Conservation (phyloP, 2,113 vertebrate species). For the Symphodus melops region DNA sequence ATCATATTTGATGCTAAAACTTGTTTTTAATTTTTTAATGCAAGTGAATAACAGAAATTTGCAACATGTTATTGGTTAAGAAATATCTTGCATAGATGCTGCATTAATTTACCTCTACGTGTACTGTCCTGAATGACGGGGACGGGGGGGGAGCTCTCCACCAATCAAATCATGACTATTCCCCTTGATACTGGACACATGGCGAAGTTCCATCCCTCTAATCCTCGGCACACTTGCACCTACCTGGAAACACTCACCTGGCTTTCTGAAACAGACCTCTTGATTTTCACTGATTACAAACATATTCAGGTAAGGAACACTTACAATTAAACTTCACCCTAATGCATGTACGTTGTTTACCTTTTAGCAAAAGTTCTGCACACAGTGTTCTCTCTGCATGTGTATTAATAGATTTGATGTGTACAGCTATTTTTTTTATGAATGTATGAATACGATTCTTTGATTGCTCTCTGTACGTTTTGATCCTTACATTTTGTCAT, state of each 20-base stretch:
- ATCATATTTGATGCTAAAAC: not conserved
- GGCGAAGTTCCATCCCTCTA: conserved; percentile 11
- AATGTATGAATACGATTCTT: not conserved
- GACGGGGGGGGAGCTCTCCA: conserved; percentile 37
- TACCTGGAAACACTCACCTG: conserved; percentile 34
- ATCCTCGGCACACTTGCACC: conserved; percentile 31
- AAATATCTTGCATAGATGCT: not conserved
- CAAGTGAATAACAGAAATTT: not conserved
- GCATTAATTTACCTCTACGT: not conserved
- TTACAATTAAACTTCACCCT: not conserved
- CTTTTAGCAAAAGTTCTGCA: not conserved
- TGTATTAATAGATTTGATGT: too few relatives aligned
- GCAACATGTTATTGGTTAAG: not conserved
- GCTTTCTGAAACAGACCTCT: conserved; percentile 31
- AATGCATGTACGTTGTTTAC: not conserved
- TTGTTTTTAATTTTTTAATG: too few relatives aligned
- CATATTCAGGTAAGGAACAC: conserved; percentile 20
- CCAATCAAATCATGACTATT: conserved; percentile 52
- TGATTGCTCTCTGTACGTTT: conserved; percentile 28
- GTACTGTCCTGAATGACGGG: conserved; percentile 32
- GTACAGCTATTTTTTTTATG: not conserved
- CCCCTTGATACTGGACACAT: conserved; percentile 43
- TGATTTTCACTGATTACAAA: not conserved
- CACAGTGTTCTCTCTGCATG: not conserved
- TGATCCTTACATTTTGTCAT: conserved; percentile 10